These are phyloP conservation scores for Dendrolimus kikuchii DNA, from an alignment of 1,140 invertebrate species.

Conservation along the genomic window DNA sequence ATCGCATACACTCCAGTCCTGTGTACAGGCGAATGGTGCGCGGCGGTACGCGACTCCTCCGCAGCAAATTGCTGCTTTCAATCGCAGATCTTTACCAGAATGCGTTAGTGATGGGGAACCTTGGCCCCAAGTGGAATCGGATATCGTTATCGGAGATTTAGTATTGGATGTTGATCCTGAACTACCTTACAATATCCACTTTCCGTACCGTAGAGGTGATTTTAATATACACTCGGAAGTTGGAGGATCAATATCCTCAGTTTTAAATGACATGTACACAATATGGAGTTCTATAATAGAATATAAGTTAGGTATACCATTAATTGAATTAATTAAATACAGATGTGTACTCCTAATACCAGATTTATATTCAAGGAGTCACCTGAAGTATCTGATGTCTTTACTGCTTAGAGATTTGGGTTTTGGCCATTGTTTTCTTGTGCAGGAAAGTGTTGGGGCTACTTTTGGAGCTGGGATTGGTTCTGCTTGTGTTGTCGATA, in stretches of 20 bases:
- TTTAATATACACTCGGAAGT: constrained; percentile 88
- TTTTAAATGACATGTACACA: constrained; percentile 87
- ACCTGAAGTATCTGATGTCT: constrained; percentile 89
- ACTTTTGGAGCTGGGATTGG: constrained; percentile 95
- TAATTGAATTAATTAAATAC: constrained; percentile 86
- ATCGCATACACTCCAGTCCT: constrained; percentile 88
- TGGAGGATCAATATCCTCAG: constrained; percentile 87
- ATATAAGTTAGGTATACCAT: constrained; percentile 82
- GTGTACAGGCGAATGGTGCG: constrained; percentile 85
- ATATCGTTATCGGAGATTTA: constrained; percentile 79
- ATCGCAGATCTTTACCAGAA: constrained; percentile 83
- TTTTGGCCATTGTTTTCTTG: constrained; percentile 91
- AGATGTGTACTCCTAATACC: constrained; percentile 91
- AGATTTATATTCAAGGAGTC: constrained; percentile 91
- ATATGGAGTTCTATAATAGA: constrained; percentile 91
- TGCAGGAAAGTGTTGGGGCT: constrained; percentile 90
- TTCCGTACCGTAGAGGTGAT: constrained; percentile 90
- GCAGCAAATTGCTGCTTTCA: constrained; percentile 90
- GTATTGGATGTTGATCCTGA: constrained; percentile 82
- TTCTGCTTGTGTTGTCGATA: constrained; percentile 95
- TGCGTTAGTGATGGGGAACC: constrained; percentile 68
- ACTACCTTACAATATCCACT: constrained; percentile 88
- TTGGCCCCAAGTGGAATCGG: constrained; percentile 76
- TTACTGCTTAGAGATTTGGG: constrained; percentile 87
- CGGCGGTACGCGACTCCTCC: constrained; percentile 88